Base-by-base conservation (phyloP, 2,888 invertebrate species). In the Tachina fera region DNA sequence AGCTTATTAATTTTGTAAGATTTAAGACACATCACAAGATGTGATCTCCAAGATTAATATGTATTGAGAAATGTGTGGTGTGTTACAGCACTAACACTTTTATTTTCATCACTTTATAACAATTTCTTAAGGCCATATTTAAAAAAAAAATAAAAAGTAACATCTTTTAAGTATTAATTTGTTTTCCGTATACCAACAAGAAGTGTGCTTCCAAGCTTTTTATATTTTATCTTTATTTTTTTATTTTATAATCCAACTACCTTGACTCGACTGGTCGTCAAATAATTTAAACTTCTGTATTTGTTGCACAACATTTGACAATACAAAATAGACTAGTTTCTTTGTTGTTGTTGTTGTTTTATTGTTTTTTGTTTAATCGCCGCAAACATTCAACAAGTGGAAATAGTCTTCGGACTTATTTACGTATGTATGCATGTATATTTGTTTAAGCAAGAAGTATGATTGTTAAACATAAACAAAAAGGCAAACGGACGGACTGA, bases 301-400 rank as follows among this genome's bases (percentile, higher is more conserved):
- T n/a, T n/a, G 45, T 79, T 79, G 70, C 71, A 63, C 31, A 79
- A 71, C 13, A 71, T 63, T 63, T 51, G 45, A 61, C 61, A 10
- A 61, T 68, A 51, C 41, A 60, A 68, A 68, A 43, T 49, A 47
- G n/a, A 74, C 61, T 9, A 65, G 41, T n/a, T 68, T 49, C 6
- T 51, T 49, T 39, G 60, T 11, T 31, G n/a, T 43, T 47, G 47
- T 71, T 10, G 19, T 75, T 58, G 3, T 16, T 14, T 43, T 70
- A 5, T 45, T 22, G 39, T 13, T 16, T 68, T 45, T 43, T n/a
- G n/a, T 60, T 43, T 43, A 78, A 71, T 79, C 56, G 53, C 43
- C 43, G 22, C 45, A 74, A 58, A 70, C 56, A 63, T 19, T 75
- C 70, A 75, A 71, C 65, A 75, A 56, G 78, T 83, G 67, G 61